Evolutionary conservation across 2,113 vertebrate species (phyloP), one percentile per base, ranked within the genome.

Genomic region (Mirounga angustirostris): DNA sequence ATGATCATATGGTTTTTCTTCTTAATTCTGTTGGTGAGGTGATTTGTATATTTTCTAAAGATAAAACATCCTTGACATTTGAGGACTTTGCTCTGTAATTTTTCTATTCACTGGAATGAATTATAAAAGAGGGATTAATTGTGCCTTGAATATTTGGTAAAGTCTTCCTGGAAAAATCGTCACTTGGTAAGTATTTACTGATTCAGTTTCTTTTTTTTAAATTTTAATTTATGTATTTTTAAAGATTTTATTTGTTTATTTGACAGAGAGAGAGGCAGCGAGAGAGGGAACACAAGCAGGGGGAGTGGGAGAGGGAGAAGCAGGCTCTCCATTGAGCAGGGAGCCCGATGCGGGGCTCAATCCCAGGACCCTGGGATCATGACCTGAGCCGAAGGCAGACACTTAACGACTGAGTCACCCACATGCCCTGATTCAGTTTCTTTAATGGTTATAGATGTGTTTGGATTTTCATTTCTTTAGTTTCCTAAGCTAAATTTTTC

Each of bases 21-120:
- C 28, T 71, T 79, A 46, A 36, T 81, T 89, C 36, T 92, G 26
- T 65, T 36, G 71, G 54, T 50, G 40, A 81, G 15, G 54, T 84
- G 43, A 85, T 87, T 92, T 79, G 46, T 81, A 15, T 73, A 40
- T 84, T 79, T 95, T 81, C 6, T 81, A 96, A 84, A 76, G 30
- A 76, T 69, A 81, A 91, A 91, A 61, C n/a, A 69, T 30, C 12
- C 58, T 89, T 59, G 21, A 58, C 58, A 26, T 91, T 50, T 46
- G 40, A 9, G 58, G 19, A 58, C 5, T 83, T 50, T 81, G 79
- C 50, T 43, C 16, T 63, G 5, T 63, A 28, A 56, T 69, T 94
- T 59, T 90, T 89, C 28, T 82, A 71, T 90, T 94, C 56, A 78
- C 24, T 92, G 26, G 43, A 80, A 85, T 81, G 33, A 28, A 15